Conservation (phyloP, 2,888 invertebrate species). For the Prosapia bicincta region DNA sequence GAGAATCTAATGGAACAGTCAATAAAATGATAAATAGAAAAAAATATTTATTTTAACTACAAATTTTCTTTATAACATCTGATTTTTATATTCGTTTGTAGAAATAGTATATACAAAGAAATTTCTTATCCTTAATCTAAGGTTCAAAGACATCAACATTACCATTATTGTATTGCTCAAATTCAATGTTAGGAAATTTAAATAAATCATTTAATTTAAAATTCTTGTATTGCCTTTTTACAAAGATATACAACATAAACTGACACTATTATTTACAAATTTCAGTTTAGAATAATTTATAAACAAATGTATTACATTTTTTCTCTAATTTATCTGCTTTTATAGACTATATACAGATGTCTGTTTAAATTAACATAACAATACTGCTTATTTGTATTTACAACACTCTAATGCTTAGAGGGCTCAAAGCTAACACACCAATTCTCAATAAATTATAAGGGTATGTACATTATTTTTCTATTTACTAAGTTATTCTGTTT, state of each 20-base stretch:
- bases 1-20: too few species aligned
- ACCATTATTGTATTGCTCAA: not conserved
- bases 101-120: not conserved
- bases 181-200: not conserved
- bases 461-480: too few species aligned
- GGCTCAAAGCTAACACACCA: too few species aligned
- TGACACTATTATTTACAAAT: not conserved
- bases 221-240: not conserved
- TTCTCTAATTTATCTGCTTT: too few species aligned
- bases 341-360: not conserved
- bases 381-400: not conserved
- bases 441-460: too few species aligned
- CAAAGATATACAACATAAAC: not conserved
- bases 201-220: not conserved
- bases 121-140: not conserved
- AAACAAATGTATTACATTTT: too few species aligned
- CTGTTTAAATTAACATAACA: not conserved
- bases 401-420: too few species aligned
- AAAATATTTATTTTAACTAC: slow-evolving; percentile 1
- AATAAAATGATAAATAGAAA: too few species aligned
- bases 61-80: not conserved
- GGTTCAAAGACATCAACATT: not conserved
- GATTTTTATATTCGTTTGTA: not conserved
- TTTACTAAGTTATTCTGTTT: too few species aligned
- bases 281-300: not conserved